Evolutionary conservation across 2,113 vertebrate species (phyloP), one percentile per base, ranked within the genome.

Genomic region (Vidua chalybeata): DNA sequence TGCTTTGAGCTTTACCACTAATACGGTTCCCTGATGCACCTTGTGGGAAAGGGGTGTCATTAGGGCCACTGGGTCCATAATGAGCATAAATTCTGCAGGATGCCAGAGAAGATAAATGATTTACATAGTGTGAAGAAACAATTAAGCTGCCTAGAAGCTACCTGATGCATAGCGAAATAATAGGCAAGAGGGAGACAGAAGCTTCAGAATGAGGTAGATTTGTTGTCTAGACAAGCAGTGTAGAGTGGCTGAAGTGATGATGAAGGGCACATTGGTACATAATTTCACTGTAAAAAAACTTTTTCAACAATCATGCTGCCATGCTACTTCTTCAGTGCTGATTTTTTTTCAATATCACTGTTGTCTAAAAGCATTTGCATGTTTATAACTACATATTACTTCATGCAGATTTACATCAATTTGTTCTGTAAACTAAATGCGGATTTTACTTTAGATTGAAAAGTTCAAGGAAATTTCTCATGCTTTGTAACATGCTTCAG

Each of bases 121-220:
- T 97, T 96, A 91, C 89, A 93, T 96, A 64, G 61, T 91, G 95
- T 90, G 75, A 95, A 94, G 71, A 96, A 89, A 90, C 88, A 97
- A 95, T 92, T 94, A 93, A 79, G 52, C 54, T 95, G 87, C 74
- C 66, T 78, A 64, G 67, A 73, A 94, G 54, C 39, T 89, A 45
- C 75, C 49, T 87, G 56, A 94, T 66, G 30, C 79, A 66, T 41
- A 90, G 39, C 26, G 87, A 95, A 84, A 94, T 90, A 94, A 83
- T 62, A 95, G 81, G 61, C 56, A 84, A 95, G 37, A 94, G 64
- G 33, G 91, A 59, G 58, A 90, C 52, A 93, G 49, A 81, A 73
- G 66, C 31, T 94, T 92, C 52, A 62, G 24, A 71, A 43, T 35
- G 21, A 93, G 55, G 26, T 61, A 81, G 51, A 73, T 89, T 88